Percentiles rank a stretch among this genome's conserved stretches.
Evolutionary conservation across 92 coral and sea anemone genomes (phyloP).

Genomic region (Actinostola sp.): DNA sequence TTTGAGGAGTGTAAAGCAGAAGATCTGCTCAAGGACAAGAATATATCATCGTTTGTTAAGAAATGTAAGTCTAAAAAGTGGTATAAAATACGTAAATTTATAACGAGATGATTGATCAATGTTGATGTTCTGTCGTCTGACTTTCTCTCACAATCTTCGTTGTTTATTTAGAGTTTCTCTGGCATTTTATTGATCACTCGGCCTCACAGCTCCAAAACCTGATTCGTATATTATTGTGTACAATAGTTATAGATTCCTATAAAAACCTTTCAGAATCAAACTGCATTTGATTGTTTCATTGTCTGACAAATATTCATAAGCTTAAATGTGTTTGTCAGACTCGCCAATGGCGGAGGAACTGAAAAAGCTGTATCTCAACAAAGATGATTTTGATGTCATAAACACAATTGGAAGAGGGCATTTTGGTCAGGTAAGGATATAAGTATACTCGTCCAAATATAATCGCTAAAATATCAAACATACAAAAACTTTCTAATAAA

Average conservation of each 20-base stretch:
- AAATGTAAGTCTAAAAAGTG: conserved; percentile 99
- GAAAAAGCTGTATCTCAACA: conserved; percentile 70
- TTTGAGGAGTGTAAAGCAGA: conserved; percentile 91
- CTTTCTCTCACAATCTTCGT: neutral
- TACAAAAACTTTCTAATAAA: too few relatives aligned
- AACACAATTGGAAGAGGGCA: conserved; percentile 97
- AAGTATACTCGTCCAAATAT: too few relatives aligned
- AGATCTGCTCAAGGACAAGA: conserved; percentile 85
- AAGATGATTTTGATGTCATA: conserved; percentile 82
- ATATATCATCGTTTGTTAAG: conserved; percentile 77
- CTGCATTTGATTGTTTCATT: neutral
- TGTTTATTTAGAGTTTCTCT: neutral
- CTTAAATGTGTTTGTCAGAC: conserved; percentile 59
- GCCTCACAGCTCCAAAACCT: too few relatives aligned
- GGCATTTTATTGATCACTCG: too few relatives aligned
- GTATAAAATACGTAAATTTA: too few relatives aligned
- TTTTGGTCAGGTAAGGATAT: conserved; percentile 89
- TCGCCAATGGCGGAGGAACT: conserved; percentile 73
- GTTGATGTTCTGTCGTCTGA: neutral
- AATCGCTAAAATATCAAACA: too few relatives aligned
- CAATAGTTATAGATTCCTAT: too few relatives aligned
- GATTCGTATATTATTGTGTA: too few relatives aligned
- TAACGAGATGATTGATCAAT: too few relatives aligned
- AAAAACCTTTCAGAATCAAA: too few relatives aligned
- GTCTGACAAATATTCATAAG: too few relatives aligned